Conservation (phyloP, 2,888 invertebrate genomes). For the Polymixis flavicincta region DNA sequence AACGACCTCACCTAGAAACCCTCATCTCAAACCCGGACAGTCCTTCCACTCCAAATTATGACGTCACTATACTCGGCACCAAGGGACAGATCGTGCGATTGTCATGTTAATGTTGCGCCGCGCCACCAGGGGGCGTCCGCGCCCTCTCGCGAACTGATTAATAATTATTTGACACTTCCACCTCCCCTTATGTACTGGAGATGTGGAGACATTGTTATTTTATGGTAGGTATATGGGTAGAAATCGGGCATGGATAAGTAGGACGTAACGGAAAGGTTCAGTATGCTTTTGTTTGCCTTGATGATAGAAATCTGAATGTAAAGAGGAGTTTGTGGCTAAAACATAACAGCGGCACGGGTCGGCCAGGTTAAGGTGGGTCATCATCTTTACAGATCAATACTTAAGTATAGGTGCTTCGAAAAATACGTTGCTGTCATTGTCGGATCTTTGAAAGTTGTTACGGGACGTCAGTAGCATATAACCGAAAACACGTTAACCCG, state of each 20-base stretch:
- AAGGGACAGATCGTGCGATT: slow-evolving; percentile 71
- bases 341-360: no score
- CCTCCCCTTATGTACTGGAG: slow-evolving; percentile 62
- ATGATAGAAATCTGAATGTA: not conserved
- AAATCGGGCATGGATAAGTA: not conserved
- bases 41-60: slow-evolving; percentile 3
- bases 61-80: slow-evolving; percentile 40
- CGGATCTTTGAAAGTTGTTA: no score
- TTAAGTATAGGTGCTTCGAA: no score
- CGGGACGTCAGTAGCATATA: no score
- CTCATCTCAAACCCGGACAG: slow-evolving; percentile 22
- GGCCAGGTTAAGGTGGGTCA: no score
- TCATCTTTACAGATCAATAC: no score
- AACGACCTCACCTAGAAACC: not conserved
- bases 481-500: no score
- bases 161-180: slow-evolving; percentile 69
- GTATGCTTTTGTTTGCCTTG: not conserved
- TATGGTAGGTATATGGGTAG: slow-evolving; percentile 10
- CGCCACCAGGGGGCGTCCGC: slow-evolving; percentile 64
- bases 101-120: slow-evolving; percentile 73
- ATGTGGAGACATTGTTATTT: slow-evolving; percentile 50
- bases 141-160: slow-evolving; percentile 63
- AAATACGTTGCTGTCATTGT: no score
- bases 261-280: not conserved
- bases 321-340: no score